Conservation (phyloP, 2,888 invertebrate species). For the Hermaeophaga mercurialis region DNA sequence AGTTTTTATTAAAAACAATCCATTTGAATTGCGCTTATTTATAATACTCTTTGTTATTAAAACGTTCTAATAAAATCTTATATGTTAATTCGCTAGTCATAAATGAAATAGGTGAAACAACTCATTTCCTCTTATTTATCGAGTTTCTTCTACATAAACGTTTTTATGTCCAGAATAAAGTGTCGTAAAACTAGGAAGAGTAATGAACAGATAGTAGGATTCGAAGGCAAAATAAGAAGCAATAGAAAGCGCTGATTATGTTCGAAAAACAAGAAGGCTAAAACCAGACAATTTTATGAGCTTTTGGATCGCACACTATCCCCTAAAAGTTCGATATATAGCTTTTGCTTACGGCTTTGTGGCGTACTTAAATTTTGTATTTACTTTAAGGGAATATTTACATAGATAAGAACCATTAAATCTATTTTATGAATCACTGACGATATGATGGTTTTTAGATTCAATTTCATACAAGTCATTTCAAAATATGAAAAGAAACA, state of each 20-base stretch:
- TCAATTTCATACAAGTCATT: no score
- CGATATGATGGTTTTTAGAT: no score
- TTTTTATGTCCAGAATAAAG: conserved; percentile 3
- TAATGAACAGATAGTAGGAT: conserved; percentile 4
- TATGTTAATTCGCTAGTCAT: no score
- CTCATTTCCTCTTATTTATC: conserved; percentile 2
- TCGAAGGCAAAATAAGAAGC: conserved; percentile 8
- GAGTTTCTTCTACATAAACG: conserved; percentile 1
- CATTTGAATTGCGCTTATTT: no score
- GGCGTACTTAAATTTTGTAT: conserved; percentile 3
- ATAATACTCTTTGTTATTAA: no score
- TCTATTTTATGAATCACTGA: no score
- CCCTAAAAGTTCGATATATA: background rate
- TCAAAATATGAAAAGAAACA: no score
- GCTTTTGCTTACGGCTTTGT: conserved; percentile 6
- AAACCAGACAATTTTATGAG: conserved; percentile 11
- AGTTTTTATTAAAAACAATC: no score
- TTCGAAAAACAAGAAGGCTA: conserved; percentile 12
- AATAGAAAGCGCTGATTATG: conserved; percentile 13
- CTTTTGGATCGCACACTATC: conserved; percentile 2
- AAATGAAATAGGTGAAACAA: no score
- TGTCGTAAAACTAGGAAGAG: conserved; percentile 4
- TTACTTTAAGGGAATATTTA: conserved; percentile 5
- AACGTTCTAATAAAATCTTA: no score
- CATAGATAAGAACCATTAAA: no score